A percentile compares a stretch with the other conserved stretches of the same genome.
Evolutionary conservation across 2,113 vertebrate genomes (phyloP).

Genomic region (Pollimyrus isidori): DNA sequence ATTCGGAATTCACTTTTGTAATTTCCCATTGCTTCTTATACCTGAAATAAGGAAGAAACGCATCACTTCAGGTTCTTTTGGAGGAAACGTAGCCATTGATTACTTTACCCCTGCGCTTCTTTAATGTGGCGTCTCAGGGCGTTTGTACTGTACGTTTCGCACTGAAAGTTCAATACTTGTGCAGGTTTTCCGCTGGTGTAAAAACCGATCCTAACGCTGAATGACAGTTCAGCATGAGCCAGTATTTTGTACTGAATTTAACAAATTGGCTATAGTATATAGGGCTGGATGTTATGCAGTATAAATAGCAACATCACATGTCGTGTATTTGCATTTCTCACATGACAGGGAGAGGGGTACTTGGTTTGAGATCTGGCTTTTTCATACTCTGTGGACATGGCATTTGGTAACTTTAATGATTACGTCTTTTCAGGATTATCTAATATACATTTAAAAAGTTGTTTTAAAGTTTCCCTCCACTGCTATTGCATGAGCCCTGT

Average conservation of each 20-base stretch:
- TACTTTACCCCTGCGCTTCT: background rate
- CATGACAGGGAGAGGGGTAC: no score
- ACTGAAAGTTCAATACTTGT: background rate
- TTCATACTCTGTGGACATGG: no score
- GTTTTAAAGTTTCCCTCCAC: no score
- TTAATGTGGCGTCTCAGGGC: background rate
- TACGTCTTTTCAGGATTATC: no score
- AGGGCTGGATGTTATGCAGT: background rate
- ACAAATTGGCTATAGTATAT: background rate
- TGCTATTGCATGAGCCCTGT: no score
- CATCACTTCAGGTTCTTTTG: background rate
- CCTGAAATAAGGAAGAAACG: background rate
- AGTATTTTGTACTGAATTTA: background rate
- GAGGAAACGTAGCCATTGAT: background rate
- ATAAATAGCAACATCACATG: background rate
- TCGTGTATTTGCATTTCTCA: no score
- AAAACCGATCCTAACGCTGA: no score
- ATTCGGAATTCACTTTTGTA: background rate
- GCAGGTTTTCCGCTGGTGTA: background rate
- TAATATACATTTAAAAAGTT: no score
- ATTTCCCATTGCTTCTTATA: background rate
- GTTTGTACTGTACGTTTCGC: background rate
- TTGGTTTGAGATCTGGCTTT: no score
- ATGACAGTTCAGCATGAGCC: background rate
- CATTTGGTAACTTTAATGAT: no score